Percentiles rank a stretch among this genome's conserved stretches.
These are phyloP conservation scores for Dipodomys spectabilis DNA, from an alignment of 2,113 vertebrate genomes.

Conservation along the genomic window DNA sequence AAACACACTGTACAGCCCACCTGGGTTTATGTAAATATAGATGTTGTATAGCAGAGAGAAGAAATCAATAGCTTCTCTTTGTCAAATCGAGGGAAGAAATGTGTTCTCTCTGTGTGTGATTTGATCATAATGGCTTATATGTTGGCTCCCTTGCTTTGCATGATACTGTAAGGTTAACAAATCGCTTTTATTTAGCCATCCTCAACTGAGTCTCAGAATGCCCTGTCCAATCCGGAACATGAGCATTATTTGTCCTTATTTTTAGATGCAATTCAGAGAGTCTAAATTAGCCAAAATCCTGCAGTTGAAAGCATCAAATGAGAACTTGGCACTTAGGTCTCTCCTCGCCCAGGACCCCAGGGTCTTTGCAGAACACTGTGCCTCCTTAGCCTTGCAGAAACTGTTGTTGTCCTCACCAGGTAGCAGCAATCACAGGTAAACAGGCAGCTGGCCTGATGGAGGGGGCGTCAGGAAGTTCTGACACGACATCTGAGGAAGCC, in stretches of 20 bases:
- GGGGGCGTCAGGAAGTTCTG: not conserved
- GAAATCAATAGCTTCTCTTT: not conserved
- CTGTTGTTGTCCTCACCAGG: not conserved
- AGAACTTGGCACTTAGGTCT: not conserved
- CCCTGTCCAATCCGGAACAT: not conserved
- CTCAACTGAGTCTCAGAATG: not conserved
- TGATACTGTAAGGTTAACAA: not conserved
- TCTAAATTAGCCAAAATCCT: not conserved
- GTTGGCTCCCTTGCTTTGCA: not conserved
- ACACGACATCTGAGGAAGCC: not conserved
- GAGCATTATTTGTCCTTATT: not conserved
- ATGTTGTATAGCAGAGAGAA: not conserved
- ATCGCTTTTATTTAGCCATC: not conserved
- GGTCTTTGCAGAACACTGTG: not conserved
- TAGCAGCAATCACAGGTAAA: not conserved
- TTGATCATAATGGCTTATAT: not conserved
- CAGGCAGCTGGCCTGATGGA: not conserved
- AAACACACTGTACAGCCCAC: not conserved
- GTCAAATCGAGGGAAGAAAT: not conserved
- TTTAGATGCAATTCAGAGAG: not conserved
- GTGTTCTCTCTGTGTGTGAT: not conserved
- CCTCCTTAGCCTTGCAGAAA: not conserved
- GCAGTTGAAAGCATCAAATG: not conserved
- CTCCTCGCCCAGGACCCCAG: not conserved
- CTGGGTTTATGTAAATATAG: not conserved